These are phyloP conservation scores for Onychomys torridus DNA, from an alignment of 2,797 vertebrate species.

Conservation along the genomic window DNA sequence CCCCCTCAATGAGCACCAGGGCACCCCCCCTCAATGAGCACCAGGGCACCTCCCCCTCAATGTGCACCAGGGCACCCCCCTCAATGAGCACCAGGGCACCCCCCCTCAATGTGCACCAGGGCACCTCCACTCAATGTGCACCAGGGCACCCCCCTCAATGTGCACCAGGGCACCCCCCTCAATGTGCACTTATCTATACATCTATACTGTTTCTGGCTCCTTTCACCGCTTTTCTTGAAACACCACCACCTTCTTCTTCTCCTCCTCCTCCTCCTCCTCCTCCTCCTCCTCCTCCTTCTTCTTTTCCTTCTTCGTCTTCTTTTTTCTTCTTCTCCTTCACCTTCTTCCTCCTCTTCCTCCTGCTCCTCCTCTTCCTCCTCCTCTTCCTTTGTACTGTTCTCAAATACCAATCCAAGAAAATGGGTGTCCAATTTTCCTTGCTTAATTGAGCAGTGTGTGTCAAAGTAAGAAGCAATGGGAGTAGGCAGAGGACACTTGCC, in stretches of 20 bases:
- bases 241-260: too few species aligned
- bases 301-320: neutral
- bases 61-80: too few species aligned
- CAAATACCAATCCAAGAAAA: conserved; percentile 40
- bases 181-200: conserved; percentile 53
- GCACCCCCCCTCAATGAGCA: too few species aligned
- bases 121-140: too few species aligned
- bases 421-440: conserved; percentile 41
- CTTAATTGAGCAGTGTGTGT: conserved; percentile 19
- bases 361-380: neutral
- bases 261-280: neutral
- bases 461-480: conserved; percentile 29
- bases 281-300: too few species aligned
- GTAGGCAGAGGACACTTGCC: conserved; percentile 2
- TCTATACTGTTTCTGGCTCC: neutral
- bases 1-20: too few species aligned
- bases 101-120: too few species aligned
- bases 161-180: conserved; percentile 57
- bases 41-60: too few species aligned
- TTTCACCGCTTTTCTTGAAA: conserved; percentile 1
- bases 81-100: too few species aligned
- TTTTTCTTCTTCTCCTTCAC: neutral
- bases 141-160: neutral
- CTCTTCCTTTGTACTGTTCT: neutral
- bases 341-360: too few species aligned